Evolutionary conservation across 2,888 invertebrate genomes (phyloP), one percentile per base, ranked within the genome.

Genomic region (Argynnis bischoffii): DNA sequence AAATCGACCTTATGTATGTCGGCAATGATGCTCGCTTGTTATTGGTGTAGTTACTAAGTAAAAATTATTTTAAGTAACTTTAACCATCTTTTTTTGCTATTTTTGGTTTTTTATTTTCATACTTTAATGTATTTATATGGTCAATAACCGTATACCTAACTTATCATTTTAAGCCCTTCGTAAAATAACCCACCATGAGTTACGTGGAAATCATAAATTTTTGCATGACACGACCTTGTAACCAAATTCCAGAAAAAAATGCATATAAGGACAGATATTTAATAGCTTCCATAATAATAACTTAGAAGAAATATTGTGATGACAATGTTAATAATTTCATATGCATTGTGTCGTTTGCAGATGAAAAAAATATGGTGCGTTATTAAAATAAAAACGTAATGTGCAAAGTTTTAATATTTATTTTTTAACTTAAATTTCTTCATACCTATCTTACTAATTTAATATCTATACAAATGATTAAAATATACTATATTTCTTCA

Each of bases 1-100:
- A 67, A 70, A 67, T 64, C 69, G 70, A 55, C 67, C 60, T 66
- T 64, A 69, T 72, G 66, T 71, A 70, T 71, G 72, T 69, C 72
- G 63, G 55, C 48, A 63, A 61, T 48, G 60, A 31, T 56, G 54
- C 51, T 46, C 60, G 47, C 11, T 55, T 55, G 11, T 6, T 35
- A 35, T n/a, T 31, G 31, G 3, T 16, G 18, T 3, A 55, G 14
- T 54, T 54, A 6, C 35, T 8, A 35, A 8, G 1, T 8, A 35
- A 35, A 31, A 31, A 3, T 31, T 35, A 8, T 35, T 35, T 35
- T 35, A 8, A 8, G 35, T 35, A 6, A 35, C 0, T 35, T 6
- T 35, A 6, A 35, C 6, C 8, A 35, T 35, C 35, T 35, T 35
- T 35, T 35, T 35, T 8, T 6, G 26, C 4, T 35, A 8, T 35